Evolutionary conservation across 2,797 vertebrate genomes (phyloP).

Genomic region (Gallinago nigripennis): DNA sequence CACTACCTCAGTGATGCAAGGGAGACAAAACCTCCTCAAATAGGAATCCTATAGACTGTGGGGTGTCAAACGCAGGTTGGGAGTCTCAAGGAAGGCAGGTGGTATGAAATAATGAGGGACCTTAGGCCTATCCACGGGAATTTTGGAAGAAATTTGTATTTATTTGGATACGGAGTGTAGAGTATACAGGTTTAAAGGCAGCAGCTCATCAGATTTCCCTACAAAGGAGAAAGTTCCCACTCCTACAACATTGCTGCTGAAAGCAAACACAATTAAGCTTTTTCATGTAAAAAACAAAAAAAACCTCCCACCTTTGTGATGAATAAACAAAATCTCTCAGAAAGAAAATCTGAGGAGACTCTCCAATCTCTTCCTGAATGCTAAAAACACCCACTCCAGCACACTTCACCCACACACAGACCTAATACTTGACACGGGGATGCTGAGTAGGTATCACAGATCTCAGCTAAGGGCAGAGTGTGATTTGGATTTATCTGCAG

Average conservation of each 20-base stretch:
- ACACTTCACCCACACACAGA: constrained; percentile 45
- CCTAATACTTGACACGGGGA: not conserved
- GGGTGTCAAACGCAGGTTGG: not conserved
- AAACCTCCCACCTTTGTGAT: not conserved
- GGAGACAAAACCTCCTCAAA: not conserved
- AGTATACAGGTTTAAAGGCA: not conserved
- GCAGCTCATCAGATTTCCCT: not conserved
- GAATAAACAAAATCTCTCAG: not conserved
- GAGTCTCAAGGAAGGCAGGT: not conserved
- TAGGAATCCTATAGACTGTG: not conserved
- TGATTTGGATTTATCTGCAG: constrained; percentile 19
- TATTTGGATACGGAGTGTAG: not conserved
- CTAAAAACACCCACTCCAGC: not conserved
- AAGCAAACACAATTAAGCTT: not conserved
- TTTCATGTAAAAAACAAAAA: not conserved
- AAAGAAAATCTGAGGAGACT: constrained; percentile 1
- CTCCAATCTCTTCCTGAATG: not conserved
- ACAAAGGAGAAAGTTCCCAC: not conserved
- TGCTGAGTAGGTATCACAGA: constrained; percentile 36
- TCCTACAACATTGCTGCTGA: not conserved
- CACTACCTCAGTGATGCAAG: not conserved
- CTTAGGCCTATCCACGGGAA: not conserved
- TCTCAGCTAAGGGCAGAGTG: not conserved
- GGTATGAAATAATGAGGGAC: not conserved
- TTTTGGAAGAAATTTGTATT: not conserved